Conservation (phyloP, 35 echinoderm and acorn worm genomes). For the Ophiothrix spiculata region DNA sequence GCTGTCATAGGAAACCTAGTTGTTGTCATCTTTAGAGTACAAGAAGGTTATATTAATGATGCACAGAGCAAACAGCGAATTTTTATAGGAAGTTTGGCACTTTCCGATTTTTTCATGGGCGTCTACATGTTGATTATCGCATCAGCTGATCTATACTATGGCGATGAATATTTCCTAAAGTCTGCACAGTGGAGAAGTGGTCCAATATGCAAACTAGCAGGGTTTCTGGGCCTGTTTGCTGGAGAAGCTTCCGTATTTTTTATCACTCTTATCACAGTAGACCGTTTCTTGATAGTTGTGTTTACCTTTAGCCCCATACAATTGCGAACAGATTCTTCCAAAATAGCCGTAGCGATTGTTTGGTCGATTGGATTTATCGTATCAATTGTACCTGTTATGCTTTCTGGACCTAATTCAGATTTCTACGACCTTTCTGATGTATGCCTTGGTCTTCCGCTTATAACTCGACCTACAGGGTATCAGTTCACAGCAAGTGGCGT, state of each 20-base stretch:
- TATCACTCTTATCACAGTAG: slow-evolving; percentile 59
- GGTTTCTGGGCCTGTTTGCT: slow-evolving; percentile 60
- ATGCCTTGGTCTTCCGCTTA: slow-evolving; percentile 74
- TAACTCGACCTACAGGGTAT: slow-evolving; percentile 31
- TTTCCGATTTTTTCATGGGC: not conserved
- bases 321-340: slow-evolving; percentile 19
- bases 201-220: slow-evolving; percentile 52
- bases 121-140: not conserved
- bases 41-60: not conserved
- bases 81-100: not conserved
- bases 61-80: not conserved
- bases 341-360: slow-evolving; percentile 2
- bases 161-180: slow-evolving; percentile 40
- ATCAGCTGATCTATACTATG: too few species aligned
- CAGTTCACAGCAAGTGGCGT: not conserved
- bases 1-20: not conserved
- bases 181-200: slow-evolving; percentile 55
- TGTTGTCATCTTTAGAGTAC: not conserved
- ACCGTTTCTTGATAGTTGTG: slow-evolving; percentile 71
- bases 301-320: slow-evolving; percentile 66
- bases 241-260: slow-evolving; percentile 70
- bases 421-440: slow-evolving; percentile 83
- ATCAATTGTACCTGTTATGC: slow-evolving; percentile 29
- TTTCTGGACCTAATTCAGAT: slow-evolving; percentile 11
- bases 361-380: slow-evolving; percentile 48